Percentiles rank a stretch among this genome's conserved stretches.
These are phyloP conservation scores for Pseudochirops cupreus DNA, from an alignment of 2,797 vertebrate genomes.

Conservation along the genomic window DNA sequence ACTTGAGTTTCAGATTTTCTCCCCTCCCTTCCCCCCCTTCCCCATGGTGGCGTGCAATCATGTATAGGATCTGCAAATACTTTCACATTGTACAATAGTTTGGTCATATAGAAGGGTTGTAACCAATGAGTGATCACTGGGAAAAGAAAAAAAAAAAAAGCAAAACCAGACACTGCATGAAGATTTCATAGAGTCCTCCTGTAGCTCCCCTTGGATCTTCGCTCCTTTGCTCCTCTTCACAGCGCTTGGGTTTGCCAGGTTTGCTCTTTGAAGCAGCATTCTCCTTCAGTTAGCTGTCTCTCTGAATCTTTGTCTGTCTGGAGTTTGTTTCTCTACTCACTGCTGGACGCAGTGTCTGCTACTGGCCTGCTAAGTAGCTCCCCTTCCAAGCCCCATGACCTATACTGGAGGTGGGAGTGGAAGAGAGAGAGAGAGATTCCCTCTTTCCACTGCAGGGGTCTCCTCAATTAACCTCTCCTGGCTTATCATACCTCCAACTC, in stretches of 20 bases:
- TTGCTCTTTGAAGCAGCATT: neutral
- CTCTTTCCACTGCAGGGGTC: neutral
- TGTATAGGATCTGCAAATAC: too few relatives aligned
- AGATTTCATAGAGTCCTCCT: neutral
- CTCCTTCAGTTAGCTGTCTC: neutral
- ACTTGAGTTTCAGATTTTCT: too few relatives aligned
- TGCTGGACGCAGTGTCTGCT: neutral
- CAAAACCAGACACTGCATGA: too few relatives aligned
- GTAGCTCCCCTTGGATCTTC: neutral
- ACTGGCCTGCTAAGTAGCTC: neutral
- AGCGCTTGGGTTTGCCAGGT: neutral
- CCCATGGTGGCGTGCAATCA: too few relatives aligned
- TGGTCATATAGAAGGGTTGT: too few relatives aligned
- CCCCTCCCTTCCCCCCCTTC: too few relatives aligned
- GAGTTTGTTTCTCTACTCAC: neutral
- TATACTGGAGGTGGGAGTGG: neutral
- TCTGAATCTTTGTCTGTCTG: neutral
- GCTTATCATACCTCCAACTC: neutral
- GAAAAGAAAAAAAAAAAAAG: too few relatives aligned
- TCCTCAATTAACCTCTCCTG: neutral
- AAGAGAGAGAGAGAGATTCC: neutral
- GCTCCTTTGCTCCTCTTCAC: neutral
- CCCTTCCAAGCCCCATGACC: neutral
- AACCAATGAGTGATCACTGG: too few relatives aligned
- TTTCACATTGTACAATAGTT: too few relatives aligned